Conservation (phyloP, 2,113 vertebrate genomes). For the Castor canadensis region DNA sequence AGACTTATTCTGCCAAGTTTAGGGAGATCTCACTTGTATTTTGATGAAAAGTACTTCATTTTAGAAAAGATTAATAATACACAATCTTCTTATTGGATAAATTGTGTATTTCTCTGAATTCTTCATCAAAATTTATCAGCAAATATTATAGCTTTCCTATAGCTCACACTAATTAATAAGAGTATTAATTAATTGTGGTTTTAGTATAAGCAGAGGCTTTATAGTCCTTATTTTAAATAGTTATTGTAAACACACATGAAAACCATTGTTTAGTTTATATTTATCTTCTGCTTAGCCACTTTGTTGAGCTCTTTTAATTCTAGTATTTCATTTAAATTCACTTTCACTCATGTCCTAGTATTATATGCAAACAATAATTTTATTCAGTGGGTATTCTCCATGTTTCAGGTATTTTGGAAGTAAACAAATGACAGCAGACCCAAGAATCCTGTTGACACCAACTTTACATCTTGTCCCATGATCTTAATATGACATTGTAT, state of each 20-base stretch:
- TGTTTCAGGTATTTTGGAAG: background rate
- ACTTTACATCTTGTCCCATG: background rate
- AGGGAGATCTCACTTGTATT: background rate
- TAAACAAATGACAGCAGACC: background rate
- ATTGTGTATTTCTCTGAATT: background rate
- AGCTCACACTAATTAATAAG: background rate
- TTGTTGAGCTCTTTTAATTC: background rate
- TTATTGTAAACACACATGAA: background rate
- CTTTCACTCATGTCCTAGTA: background rate
- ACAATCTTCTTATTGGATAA: background rate
- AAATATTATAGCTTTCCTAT: background rate
- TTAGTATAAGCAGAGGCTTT: background rate
- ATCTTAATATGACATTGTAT: background rate
- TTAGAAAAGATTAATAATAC: background rate
- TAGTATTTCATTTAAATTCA: slow-evolving; percentile 35
- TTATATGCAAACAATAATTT: background rate
- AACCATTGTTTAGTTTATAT: background rate
- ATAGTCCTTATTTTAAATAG: slow-evolving; percentile 9
- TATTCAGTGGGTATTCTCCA: background rate
- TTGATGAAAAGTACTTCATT: background rate
- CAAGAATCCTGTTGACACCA: background rate
- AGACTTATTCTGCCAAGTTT: background rate
- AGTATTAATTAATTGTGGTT: background rate
- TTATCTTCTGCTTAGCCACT: background rate
- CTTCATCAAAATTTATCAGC: background rate